Base-by-base conservation (phyloP, 2,888 invertebrate genomes). In the Urechis unicinctus region DNA sequence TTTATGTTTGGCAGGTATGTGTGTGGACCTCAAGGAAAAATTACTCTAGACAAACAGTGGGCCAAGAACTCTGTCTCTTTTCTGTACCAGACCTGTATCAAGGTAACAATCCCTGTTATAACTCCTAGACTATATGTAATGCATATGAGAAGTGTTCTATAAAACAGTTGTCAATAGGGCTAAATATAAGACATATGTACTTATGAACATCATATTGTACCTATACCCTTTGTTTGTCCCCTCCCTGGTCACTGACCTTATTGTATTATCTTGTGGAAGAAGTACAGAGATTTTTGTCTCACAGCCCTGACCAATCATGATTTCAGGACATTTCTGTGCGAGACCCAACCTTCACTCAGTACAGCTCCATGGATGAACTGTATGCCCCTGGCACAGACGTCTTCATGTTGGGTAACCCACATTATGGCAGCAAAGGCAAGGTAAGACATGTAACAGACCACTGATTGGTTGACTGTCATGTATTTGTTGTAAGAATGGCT, bases 361-460 rank as follows among this genome's bases (percentile, higher is more conserved):
- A 79, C 52, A 77, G 71, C 49, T 80, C 80, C 1, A 70, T 86
- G n/a, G 75, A 79, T 68, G 83, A 86, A 56, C 82, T 90, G 1
- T 93, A 88, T 70, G 84, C 86, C 0, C 75, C 81, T 0, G 85
- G 85, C 0, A 83, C 84, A 52, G 69, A 71, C 1, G 87, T 90
- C 65, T 93, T 92, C 74, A 84, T 90, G 77, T 82, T 93, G 0
- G 85, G 84, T 5, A 84, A 85, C 62, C 88, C 87, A 4, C 86
- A 88, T 77, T 92, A 91, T 73, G 94, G 92, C 0, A 83, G 85
- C 48, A 81, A 84, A 73, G 93, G 88, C 49, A 84, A 70, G 68
- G 71, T 73, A 30, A 55, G 42, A n/a, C n/a, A n/a, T n/a, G n/a
- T n/a, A n/a, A n/a, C n/a, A n/a, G n/a, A n/a, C n/a, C n/a, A n/a